A percentile compares a stretch with the other conserved stretches of the same genome.
phyloP scores from a whole-genome alignment of 2,113 vertebrate species.

The Gobius niger region DNA sequence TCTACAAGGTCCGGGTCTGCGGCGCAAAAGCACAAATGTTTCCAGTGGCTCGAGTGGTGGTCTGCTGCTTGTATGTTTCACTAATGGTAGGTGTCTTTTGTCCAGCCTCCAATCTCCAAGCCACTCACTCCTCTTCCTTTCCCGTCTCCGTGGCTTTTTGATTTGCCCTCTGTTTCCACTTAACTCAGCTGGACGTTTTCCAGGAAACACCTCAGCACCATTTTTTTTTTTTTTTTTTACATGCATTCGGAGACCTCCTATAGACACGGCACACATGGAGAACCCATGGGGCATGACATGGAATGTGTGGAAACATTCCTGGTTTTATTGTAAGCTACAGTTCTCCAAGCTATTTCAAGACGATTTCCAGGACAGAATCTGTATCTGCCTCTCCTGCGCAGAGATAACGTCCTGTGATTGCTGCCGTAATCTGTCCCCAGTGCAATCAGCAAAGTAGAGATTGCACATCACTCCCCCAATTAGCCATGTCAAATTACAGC shows the following conservation, averaged over 20 bases:
- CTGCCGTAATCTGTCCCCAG: slow-evolving; percentile 41
- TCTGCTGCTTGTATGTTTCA: slow-evolving; percentile 41
- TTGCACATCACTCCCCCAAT: slow-evolving; percentile 44
- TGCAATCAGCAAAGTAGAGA: slow-evolving; percentile 40
- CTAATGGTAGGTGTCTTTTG: slow-evolving; percentile 44
- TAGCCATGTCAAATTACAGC: slow-evolving; percentile 42
- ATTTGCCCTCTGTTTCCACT: slow-evolving; percentile 75
- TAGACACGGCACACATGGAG: slow-evolving; percentile 6
- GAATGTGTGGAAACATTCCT: slow-evolving; percentile 10
- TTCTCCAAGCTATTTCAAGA: background rate
- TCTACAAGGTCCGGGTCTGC: slow-evolving; percentile 18
- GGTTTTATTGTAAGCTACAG: background rate
- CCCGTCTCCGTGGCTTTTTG: slow-evolving; percentile 51
- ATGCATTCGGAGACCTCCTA: slow-evolving; percentile 30
- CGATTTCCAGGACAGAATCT: slow-evolving; percentile 39
- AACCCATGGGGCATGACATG: background rate
- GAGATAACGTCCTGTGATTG: slow-evolving; percentile 25
- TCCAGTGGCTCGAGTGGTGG: slow-evolving; percentile 36
- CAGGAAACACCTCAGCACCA: slow-evolving; percentile 65
- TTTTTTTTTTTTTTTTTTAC: background rate
- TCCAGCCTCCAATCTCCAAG: slow-evolving; percentile 28
- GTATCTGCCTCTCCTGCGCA: slow-evolving; percentile 5
- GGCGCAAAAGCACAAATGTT: slow-evolving; percentile 17
- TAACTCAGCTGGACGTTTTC: slow-evolving; percentile 63
- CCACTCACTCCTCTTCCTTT: slow-evolving; percentile 40